Conservation (phyloP, 2,888 invertebrate genomes). For the Girardia tigrina region DNA sequence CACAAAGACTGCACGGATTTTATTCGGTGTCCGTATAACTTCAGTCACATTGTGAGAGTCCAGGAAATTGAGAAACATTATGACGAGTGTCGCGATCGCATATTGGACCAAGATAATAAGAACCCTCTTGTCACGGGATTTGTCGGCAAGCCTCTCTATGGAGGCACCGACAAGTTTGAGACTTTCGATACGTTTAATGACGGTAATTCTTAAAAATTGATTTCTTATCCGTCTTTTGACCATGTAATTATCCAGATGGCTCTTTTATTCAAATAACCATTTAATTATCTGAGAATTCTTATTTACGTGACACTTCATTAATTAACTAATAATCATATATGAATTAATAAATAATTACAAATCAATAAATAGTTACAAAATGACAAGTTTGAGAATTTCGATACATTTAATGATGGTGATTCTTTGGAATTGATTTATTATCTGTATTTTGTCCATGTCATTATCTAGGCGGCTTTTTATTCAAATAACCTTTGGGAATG, state of each 20-base stretch:
- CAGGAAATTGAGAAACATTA: neutral
- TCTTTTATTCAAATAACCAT: no score
- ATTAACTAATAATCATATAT: no score
- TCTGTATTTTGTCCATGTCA: no score
- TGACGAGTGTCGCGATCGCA: neutral
- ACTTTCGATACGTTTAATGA: slow-evolving; percentile 12
- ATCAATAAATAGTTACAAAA: no score
- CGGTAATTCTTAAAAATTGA: neutral
- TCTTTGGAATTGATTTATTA: neutral
- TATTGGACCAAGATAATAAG: neutral
- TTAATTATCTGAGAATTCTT: no score
- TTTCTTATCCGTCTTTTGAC: no score
- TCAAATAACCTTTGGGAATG: no score
- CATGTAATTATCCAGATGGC: no score
- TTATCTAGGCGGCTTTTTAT: no score
- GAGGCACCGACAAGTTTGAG: neutral
- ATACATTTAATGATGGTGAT: neutral
- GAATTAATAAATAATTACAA: no score
- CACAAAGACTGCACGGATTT: neutral
- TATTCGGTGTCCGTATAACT: neutral
- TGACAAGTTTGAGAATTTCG: neutral
- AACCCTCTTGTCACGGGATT: neutral
- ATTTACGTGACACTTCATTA: no score
- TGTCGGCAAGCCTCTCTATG: neutral
- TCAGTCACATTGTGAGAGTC: neutral